Percentiles rank a stretch among this genome's conserved stretches.
Evolutionary conservation across 37 sponge, comb jelly and placozoan genomes (phyloP).

Genomic region (Dysidea cf. avara): DNA sequence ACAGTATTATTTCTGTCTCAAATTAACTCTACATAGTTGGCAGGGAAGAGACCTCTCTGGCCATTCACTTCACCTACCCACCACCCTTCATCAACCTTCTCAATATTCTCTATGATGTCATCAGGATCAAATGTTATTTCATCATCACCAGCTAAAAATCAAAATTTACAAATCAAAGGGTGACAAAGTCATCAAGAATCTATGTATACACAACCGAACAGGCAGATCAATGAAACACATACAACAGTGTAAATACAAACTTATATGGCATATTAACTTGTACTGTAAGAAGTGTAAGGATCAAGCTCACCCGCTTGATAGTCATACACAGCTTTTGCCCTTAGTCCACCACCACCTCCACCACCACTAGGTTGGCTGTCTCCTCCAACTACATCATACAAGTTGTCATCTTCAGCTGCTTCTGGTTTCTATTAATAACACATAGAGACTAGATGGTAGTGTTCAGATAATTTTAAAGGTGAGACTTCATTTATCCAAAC

Average conservation of each 20-base stretch:
- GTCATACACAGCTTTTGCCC: conserved; percentile 80
- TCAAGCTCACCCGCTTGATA: conserved; percentile 73
- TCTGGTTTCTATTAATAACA: neutral
- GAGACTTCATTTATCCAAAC: no score
- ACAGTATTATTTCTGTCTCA: conserved; percentile 31
- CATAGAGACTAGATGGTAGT: no score
- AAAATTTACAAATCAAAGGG: neutral
- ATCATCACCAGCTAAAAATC: conserved; percentile 52
- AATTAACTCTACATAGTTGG: conserved; percentile 81
- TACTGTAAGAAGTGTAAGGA: no score
- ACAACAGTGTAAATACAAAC: no score
- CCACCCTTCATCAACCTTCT: conserved; percentile 87
- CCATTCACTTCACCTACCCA: conserved; percentile 81
- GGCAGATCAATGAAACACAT: neutral
- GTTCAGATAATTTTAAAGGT: no score
- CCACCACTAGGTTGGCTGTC: no score
- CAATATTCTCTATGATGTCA: conserved; percentile 85
- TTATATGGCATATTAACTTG: no score
- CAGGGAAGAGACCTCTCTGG: conserved; percentile 73
- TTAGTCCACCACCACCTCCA: conserved; percentile 38
- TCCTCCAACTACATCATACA: no score
- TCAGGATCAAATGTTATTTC: conserved; percentile 87
- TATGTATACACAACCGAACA: neutral
- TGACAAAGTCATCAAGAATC: neutral
- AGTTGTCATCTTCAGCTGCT: neutral